Conservation (phyloP, 2,888 invertebrate species). For the Didymodactylos carnosus region DNA sequence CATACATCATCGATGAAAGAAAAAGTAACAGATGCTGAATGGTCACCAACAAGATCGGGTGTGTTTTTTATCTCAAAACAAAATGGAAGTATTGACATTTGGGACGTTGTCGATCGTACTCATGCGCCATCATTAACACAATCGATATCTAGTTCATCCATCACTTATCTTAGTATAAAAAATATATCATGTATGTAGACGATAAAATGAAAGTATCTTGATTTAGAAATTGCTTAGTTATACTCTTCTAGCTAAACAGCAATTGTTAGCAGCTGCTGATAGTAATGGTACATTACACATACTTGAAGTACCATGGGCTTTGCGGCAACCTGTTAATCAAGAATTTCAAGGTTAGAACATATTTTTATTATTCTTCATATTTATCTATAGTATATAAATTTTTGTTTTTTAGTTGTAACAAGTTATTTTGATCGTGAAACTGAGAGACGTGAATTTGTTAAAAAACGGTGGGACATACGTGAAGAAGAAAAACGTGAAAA, state of each 20-base stretch:
- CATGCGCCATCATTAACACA: conserved; percentile 49
- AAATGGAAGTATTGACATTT: conserved; percentile 58
- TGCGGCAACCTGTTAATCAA: conserved; percentile 26
- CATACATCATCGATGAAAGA: conserved; percentile 6
- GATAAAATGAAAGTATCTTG: not conserved
- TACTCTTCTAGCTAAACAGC: conserved; percentile 27
- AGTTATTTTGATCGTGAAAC: conserved; percentile 34
- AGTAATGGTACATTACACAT: conserved; percentile 31
- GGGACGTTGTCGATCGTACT: conserved; percentile 53
- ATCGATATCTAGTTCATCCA: conserved; percentile 46
- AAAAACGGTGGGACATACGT: conserved; percentile 31
- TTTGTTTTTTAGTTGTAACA: conserved; percentile 16
- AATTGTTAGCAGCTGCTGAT: conserved; percentile 33
- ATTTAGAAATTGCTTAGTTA: not conserved
- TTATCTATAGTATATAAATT: not conserved
- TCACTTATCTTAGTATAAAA: conserved; percentile 40
- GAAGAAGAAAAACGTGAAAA: conserved; percentile 32
- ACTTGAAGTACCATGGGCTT: conserved; percentile 33
- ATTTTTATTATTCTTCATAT: not conserved
- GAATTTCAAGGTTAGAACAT: conserved; percentile 18
- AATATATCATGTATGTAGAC: not conserved
- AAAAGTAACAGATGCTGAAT: conserved; percentile 37
- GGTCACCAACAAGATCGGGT: conserved; percentile 56
- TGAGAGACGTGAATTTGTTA: conserved; percentile 30
- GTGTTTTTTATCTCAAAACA: conserved; percentile 49